Evolutionary conservation across 1,140 invertebrate species (phyloP), one percentile per base, ranked within the genome.

Genomic region (Drosophila orena): DNA sequence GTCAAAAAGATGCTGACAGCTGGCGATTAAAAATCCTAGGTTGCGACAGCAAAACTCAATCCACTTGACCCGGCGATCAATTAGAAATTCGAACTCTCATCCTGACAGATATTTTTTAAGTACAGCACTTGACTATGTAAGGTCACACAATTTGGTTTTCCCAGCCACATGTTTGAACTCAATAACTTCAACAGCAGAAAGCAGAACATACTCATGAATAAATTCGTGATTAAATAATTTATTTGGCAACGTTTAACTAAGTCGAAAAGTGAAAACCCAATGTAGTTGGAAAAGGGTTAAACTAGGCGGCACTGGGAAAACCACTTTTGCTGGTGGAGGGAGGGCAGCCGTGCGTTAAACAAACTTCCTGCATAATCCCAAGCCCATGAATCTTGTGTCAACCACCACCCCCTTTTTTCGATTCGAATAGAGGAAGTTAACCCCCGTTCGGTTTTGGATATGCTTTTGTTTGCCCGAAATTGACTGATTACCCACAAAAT

Each of bases 401-500:
- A 64, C 47, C 46, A 24, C 34, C 52, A 40, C n/a, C 38, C 38
- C 34, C 69, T 6, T 17, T n/a, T 34, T 6, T 1, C n/a, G 6
- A 12, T 14, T 38, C 37, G 37, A 15, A 55, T 15, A 46, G 20
- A 34, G 20, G 30, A 46, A 69, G 53, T 49, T 62, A 75, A 75
- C 59, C 72, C 70, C 53, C 34, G 57, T 49, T 43, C 8, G 42
- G 38, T 49, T 73, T 72, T 54, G 27, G 56, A 66, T 60, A 42
- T 57, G 40, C 57, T 47, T 68, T 81, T 85, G 75, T 90, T 90
- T 81, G 75, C 38, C 62, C 81, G 72, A 90, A 90, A 81, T 85
- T 90, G 86, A 90, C 86, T 85, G 86, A 90, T 90, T 90, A 73
- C 81, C 85, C 86, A 85, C 86, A 90, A 90, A 90, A 85, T 74